A percentile compares a stretch with the other conserved stretches of the same genome.
phyloP scores from a whole-genome alignment of 1,140 invertebrate species.

The Macrotrachela quadricornifera region DNA sequence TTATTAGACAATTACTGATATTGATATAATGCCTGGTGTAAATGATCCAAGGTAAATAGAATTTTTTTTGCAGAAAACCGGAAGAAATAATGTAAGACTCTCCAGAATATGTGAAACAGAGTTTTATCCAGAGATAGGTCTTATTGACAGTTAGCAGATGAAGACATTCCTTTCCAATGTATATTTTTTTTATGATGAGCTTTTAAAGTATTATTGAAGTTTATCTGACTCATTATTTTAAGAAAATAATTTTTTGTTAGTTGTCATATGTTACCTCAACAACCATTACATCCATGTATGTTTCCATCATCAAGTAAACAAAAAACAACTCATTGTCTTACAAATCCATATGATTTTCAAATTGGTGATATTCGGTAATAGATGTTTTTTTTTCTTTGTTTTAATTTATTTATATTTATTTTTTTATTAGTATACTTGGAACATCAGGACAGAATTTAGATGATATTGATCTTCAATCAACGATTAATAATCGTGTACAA shows the following conservation, averaged over 20 bases:
- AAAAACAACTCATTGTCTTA: slow-evolving; percentile 43
- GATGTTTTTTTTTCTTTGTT: too few species aligned
- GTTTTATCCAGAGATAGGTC: too few species aligned
- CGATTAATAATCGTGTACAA: slow-evolving; percentile 46
- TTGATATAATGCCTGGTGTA: slow-evolving; percentile 63
- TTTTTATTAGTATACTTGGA: slow-evolving; percentile 36
- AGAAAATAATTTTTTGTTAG: too few species aligned
- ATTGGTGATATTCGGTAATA: slow-evolving; percentile 19
- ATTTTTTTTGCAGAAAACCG: too few species aligned
- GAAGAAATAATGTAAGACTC: too few species aligned
- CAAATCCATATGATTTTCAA: slow-evolving; percentile 57
- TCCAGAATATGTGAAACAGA: too few species aligned
- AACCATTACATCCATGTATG: slow-evolving; percentile 65
- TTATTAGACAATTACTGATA: slow-evolving; percentile 28
- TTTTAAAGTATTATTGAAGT: too few species aligned
- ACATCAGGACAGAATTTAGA: slow-evolving; percentile 60
- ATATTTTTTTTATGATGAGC: too few species aligned
- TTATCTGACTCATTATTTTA: too few species aligned
- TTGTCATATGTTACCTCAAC: slow-evolving; percentile 58
- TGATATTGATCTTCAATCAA: slow-evolving; percentile 48
- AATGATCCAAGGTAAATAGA: slow-evolving; percentile 49
- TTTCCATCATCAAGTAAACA: slow-evolving; percentile 38
- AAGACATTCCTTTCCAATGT: too few species aligned
- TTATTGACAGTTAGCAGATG: too few species aligned
- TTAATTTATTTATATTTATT: too few species aligned